Percentiles rank a stretch among this genome's conserved stretches.
Evolutionary conservation across 2,113 vertebrate genomes (phyloP).

Genomic region (Merops nubicus): DNA sequence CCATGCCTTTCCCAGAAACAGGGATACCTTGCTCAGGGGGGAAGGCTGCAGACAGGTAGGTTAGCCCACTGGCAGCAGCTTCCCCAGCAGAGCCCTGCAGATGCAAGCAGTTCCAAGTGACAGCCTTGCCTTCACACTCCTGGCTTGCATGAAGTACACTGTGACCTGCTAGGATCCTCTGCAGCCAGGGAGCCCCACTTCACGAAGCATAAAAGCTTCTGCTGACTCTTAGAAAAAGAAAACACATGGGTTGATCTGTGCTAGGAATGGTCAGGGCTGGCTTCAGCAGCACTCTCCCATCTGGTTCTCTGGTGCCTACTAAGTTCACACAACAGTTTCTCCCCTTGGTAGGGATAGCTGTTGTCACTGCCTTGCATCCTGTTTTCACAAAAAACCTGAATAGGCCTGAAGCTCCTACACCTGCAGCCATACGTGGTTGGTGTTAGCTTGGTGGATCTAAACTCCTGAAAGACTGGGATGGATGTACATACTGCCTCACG

Average conservation of each 20-base stretch:
- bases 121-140: not conserved
- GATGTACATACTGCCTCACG: not conserved
- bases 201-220: not conserved
- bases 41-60: not conserved
- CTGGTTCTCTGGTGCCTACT: not conserved
- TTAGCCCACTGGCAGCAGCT: not conserved
- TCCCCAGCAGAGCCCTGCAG: not conserved
- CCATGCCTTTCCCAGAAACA: fast-evolving
- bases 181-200: not conserved
- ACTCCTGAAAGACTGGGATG: not conserved
- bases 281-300: not conserved
- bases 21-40: not conserved
- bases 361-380: not conserved
- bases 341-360: not conserved
- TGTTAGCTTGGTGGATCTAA: not conserved
- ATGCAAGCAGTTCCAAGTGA: not conserved
- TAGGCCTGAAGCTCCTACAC: not conserved
- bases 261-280: not conserved
- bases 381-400: not conserved
- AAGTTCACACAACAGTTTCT: not conserved
- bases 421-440: not conserved
- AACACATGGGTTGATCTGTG: not conserved
- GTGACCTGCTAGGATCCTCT: not conserved
- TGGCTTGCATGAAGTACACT: fast-evolving
- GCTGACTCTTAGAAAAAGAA: not conserved